A percentile compares a stretch with the other conserved stretches of the same genome.
Evolutionary conservation across 2,888 invertebrate species (phyloP).

Genomic region (Oscheius sp.): DNA sequence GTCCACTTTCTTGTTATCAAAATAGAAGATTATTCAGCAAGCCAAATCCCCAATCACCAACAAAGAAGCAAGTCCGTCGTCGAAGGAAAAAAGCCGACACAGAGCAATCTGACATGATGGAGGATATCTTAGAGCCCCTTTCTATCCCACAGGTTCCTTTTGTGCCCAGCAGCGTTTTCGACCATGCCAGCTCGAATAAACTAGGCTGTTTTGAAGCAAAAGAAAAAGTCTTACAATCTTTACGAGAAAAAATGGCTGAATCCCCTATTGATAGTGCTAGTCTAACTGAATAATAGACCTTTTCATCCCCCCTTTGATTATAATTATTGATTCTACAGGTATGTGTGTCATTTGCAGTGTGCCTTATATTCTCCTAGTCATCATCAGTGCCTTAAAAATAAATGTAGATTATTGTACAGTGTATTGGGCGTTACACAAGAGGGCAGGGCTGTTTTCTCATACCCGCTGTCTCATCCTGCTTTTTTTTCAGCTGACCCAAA

Average conservation of each 20-base stretch:
- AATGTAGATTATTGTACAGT: too few species aligned
- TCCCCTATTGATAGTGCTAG: constrained; percentile 18
- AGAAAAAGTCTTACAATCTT: constrained; percentile 53
- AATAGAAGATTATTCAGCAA: constrained; percentile 3
- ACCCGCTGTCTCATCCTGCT: too few species aligned
- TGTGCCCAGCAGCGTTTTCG: constrained; percentile 44
- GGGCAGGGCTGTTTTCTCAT: too few species aligned
- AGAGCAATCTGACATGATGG: neutral
- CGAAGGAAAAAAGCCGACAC: constrained; percentile 35
- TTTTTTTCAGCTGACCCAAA: too few species aligned
- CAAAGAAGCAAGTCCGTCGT: constrained; percentile 1
- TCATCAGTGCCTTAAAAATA: too few species aligned
- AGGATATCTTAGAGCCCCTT: constrained; percentile 8
- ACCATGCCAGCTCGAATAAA: constrained; percentile 36
- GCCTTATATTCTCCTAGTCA: too few species aligned
- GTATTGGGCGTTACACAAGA: too few species aligned
- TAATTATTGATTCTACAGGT: neutral
- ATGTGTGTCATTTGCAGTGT: neutral
- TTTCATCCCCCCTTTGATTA: neutral
- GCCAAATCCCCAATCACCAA: neutral
- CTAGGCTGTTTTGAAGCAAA: constrained; percentile 55
- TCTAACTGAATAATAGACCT: constrained; percentile 14
- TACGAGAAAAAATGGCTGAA: constrained; percentile 44
- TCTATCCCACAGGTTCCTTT: constrained; percentile 44
- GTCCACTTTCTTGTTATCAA: too few species aligned